Conservation (phyloP, 2,888 invertebrate genomes). For the Plebejus argus region DNA sequence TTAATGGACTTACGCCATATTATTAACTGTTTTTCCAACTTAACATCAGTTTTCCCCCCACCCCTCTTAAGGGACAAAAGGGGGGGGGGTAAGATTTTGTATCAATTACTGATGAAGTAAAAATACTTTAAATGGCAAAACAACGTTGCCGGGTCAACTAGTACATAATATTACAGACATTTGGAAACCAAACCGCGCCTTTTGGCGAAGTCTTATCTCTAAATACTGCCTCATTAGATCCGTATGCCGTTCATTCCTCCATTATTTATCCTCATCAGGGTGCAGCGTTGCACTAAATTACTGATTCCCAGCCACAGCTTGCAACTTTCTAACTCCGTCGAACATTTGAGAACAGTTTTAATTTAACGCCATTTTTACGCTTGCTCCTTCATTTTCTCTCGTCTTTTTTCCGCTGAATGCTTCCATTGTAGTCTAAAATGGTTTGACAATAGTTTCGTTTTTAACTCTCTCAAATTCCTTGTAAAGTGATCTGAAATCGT, state of each 20-base stretch:
- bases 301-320: conserved; percentile 15
- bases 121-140: no score
- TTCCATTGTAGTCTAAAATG: conserved; percentile 2
- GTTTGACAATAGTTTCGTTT: neutral
- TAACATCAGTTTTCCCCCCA: no score
- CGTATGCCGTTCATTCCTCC: conserved; percentile 25
- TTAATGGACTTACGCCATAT: no score
- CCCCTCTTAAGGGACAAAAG: no score
- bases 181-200: neutral
- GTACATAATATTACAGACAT: no score
- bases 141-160: no score
- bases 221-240: neutral
- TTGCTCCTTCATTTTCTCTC: neutral
- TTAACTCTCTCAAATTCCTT: neutral
- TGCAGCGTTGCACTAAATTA: conserved; percentile 11
- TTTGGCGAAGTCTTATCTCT: neutral
- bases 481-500: neutral
- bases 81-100: no score
- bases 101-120: no score
- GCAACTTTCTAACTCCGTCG: conserved; percentile 7
- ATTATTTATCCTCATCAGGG: conserved; percentile 30
- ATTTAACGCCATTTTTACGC: conserved; percentile 23
- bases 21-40: no score
- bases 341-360: conserved; percentile 22
- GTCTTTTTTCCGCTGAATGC: neutral